Conservation (phyloP, 1,140 invertebrate species). For the Antheraea mylitta region DNA sequence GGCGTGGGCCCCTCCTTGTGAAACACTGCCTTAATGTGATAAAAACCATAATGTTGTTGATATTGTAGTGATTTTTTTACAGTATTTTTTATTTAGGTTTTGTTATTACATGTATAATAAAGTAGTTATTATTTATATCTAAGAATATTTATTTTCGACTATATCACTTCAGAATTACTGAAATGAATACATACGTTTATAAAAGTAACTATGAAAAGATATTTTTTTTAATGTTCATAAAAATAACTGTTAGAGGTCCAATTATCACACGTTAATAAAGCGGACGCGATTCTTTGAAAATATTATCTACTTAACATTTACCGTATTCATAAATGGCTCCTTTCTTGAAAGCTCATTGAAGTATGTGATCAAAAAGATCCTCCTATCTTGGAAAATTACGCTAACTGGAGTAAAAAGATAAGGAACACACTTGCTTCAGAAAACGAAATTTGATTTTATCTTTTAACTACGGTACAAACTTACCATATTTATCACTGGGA, state of each 20-base stretch:
- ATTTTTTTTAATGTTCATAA: not conserved
- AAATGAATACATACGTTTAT: too few relatives aligned
- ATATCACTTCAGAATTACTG: too few relatives aligned
- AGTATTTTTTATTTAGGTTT: too few relatives aligned
- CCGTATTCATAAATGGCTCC: not conserved
- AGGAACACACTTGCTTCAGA: slow-evolving; percentile 20
- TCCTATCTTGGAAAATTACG: slow-evolving; percentile 19
- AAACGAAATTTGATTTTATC: slow-evolving; percentile 18
- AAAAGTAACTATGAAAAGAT: too few relatives aligned
- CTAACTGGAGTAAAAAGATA: slow-evolving; percentile 24
- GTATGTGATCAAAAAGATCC: slow-evolving; percentile 24
- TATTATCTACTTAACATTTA: not conserved
- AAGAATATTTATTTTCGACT: too few relatives aligned
- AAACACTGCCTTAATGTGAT: too few relatives aligned
- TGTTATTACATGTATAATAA: too few relatives aligned
- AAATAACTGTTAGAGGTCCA: not conserved
- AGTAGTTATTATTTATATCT: too few relatives aligned
- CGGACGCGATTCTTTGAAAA: not conserved
- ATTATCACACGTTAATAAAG: not conserved
- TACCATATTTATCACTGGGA: not conserved
- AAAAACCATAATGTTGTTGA: too few relatives aligned
- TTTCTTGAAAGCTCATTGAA: slow-evolving; percentile 10
- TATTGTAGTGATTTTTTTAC: too few relatives aligned
- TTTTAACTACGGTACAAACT: not conserved
- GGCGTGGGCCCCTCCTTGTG: too few relatives aligned